These are phyloP conservation scores for Otocyon megalotis DNA, from an alignment of 2,113 vertebrate species.

Conservation along the genomic window DNA sequence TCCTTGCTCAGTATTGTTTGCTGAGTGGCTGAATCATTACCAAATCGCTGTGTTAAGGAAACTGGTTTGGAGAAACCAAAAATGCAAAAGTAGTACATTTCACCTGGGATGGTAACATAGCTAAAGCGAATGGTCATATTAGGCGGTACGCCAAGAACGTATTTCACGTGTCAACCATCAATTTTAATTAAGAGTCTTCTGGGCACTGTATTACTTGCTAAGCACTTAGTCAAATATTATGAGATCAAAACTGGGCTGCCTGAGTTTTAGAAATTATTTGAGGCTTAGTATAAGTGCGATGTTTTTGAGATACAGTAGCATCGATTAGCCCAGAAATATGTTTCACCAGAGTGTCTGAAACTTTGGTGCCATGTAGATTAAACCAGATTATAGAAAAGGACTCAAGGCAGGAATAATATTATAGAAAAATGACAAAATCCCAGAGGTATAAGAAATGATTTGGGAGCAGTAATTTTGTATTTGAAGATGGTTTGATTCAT, in stretches of 20 bases:
- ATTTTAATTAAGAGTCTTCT: background rate
- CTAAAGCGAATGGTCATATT: background rate
- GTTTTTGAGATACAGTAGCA: background rate
- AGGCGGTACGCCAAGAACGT: background rate
- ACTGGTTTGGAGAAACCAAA: conserved; percentile 40
- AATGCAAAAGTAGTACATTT: background rate
- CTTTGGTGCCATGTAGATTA: background rate
- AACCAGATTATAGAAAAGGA: background rate
- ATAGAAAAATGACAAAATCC: background rate
- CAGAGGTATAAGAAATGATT: conserved; percentile 33
- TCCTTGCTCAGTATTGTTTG: background rate
- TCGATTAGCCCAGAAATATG: background rate
- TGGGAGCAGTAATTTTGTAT: background rate
- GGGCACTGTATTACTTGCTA: background rate
- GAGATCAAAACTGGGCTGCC: background rate
- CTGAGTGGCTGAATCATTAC: background rate
- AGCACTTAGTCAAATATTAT: background rate
- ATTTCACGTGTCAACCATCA: background rate
- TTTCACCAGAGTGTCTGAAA: background rate
- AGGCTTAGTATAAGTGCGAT: background rate
- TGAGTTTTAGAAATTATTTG: conserved; percentile 20
- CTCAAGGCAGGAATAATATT: background rate
- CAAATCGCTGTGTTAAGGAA: background rate
- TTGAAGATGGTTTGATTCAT: background rate
- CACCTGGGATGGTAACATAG: background rate